Base-by-base conservation (phyloP, 2,797 vertebrate species). In the Halcyon chelicuti region DNA sequence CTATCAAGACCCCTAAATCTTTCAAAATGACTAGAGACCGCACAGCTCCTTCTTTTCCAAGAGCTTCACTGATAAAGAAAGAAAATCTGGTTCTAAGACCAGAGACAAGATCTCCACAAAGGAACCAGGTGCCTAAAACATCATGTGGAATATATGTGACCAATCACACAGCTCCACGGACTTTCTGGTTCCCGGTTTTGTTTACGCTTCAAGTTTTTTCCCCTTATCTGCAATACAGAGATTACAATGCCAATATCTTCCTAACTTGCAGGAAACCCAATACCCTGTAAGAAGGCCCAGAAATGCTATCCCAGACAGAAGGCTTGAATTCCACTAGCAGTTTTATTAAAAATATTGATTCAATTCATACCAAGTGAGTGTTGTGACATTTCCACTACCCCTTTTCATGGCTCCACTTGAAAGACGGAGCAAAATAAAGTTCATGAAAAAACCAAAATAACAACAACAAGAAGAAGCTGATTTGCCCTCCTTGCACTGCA, bases 301-400 rank as follows among this genome's bases (percentile, higher is more conserved):
- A 83, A 85, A 77, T 0, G 2, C 31, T 14, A 66, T 6, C 51
- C 11, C 0, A 0, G 47, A 62, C 0, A 44, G 35, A 90, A 61
- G 23, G 65, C 5, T 22, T 65, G 49, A 83, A 42, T 57, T 86
- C 61, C 7, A 71, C 14, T 9, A 71, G 16, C 16, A 86, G 21
- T 66, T 83, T 68, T 66, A 90, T 77, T 93, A 25, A 72, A 84
- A 72, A 72, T 26, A 80, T 5, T 7, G 16, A 47, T 54, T 62
- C 5, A 26, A 40, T 74, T 68, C 49, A 58, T 29, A 77, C 5
- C 49, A 84, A 57, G 21, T 12, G 25, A 51, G 31, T 4, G 12
- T 62, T 7, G 7, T 8, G 18, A 18, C 33, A 12, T 75, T 80
- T 33, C 40, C 3, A 3, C 29, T 74, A 46, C 63, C 4, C 15